Evolutionary conservation across 30 jellyfish, hydroid and myxozoan genomes (phyloP), one percentile per base, ranked within the genome.

Genomic region (Aurelia aurita complex sp. Pacific): DNA sequence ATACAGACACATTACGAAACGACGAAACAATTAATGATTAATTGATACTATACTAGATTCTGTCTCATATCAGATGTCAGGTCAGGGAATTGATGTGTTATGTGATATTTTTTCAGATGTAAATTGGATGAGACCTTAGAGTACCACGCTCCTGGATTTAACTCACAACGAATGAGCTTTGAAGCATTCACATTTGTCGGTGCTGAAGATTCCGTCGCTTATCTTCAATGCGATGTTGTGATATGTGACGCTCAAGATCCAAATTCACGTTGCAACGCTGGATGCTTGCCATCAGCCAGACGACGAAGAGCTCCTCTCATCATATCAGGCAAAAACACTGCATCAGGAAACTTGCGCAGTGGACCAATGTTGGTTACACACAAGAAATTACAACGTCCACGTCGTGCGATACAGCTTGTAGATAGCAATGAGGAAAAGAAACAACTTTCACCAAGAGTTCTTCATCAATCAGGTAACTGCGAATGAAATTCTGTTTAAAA

Each of bases 151-250:
- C 72, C 96, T 15, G 87, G 92, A 6, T 38, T 68, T 12, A 79
- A 83, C 18, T 51, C 96, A 1, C 97, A 90, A 36, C 91, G 97
- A 8, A 90, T 90, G 88, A 90, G 97, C 59, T 90, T 84, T 71
- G 97, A 90, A 73, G 90, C 97, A 17, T 90, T 90, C 89, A 77
- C 97, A 14, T 90, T 90, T 64, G 89, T 90, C 33, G 97, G 92
- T 2, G 97, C 91, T 35, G 97, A 90, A 69, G 83, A 79, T 38
- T 85, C 97, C 4, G 88, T 90, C n/a, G 84, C 97, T 0, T 90
- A 90, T 62, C 85, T 90, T 69, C 97, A 90, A 67, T 90, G 97
- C 40, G 97, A 90, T 78, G 97, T 90, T 66, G 88, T 85, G 12
- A 64, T 90, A 15, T 90, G 97, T 69, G 97, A 90, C 59, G 66